phyloP scores from a whole-genome alignment of 2,888 invertebrate genomes.

The Patella caerulea region DNA sequence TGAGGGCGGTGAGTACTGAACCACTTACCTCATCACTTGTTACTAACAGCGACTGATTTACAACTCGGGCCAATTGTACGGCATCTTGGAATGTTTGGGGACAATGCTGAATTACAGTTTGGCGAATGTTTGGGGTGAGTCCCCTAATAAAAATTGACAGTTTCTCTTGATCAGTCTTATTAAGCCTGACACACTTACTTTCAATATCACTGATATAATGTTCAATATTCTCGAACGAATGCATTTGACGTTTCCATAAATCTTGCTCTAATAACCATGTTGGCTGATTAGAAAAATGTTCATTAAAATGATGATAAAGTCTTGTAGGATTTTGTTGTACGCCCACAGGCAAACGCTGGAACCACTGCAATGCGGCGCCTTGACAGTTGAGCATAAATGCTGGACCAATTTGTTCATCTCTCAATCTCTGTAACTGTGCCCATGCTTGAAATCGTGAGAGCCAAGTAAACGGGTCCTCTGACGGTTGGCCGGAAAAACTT shows the following conservation, averaged over 20 bases:
- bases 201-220: constrained; percentile 10
- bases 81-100: background rate
- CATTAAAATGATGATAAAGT: background rate
- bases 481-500: background rate
- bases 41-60: background rate
- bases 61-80: background rate
- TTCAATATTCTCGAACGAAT: background rate
- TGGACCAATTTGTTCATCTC: background rate
- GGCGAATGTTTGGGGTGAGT: background rate
- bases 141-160: background rate
- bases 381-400: background rate
- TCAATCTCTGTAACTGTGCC: background rate
- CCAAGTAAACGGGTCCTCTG: background rate
- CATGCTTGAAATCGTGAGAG: constrained; percentile 13
- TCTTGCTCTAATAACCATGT: constrained; percentile 4
- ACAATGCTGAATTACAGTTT: constrained; percentile 7
- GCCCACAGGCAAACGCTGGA: background rate
- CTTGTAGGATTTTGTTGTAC: background rate
- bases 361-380: constrained; percentile 10
- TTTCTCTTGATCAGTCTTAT: constrained; percentile 6
- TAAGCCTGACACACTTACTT: background rate
- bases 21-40: too few species aligned
- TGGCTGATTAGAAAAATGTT: background rate
- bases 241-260: background rate
- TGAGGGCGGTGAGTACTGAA: too few species aligned